Evolutionary conservation across 2,888 invertebrate genomes (phyloP).

Genomic region (Rhamnusium bicolor): DNA sequence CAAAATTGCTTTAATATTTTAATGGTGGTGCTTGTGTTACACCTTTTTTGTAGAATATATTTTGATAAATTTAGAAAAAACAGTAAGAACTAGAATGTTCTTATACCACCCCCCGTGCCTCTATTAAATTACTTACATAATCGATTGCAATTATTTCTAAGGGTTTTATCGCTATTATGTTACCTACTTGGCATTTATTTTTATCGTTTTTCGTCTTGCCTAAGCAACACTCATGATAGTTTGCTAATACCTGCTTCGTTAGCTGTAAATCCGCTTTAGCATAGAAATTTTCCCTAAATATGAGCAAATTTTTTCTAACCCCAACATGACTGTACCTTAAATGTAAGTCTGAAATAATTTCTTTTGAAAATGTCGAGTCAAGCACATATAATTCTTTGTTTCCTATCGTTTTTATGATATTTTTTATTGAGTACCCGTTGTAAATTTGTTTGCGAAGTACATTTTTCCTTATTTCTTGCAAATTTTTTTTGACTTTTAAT

Average conservation of each 20-base stretch:
- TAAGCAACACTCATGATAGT: conserved; percentile 1
- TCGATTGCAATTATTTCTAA: neutral
- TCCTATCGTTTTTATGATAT: conserved; percentile 10
- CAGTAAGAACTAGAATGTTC: conserved; percentile 28
- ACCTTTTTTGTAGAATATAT: conserved; percentile 21
- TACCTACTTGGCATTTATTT: neutral
- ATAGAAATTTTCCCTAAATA: conserved; percentile 33
- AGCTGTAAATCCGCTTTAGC: neutral
- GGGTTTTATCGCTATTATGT: neutral
- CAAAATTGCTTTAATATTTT: neutral
- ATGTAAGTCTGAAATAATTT: conserved; percentile 21
- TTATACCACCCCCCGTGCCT: too few relatives aligned
- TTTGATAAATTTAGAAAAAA: conserved; percentile 38
- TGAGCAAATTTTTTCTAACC: conserved; percentile 18
- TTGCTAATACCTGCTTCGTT: conserved; percentile 1
- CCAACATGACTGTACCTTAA: conserved; percentile 17
- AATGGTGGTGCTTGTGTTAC: conserved; percentile 20
- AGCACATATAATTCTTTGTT: conserved; percentile 22
- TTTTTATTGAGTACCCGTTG: neutral
- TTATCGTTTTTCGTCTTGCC: conserved; percentile 17
- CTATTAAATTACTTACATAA: neutral
- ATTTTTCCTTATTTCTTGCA: too few relatives aligned
- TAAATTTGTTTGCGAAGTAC: neutral
- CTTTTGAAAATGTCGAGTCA: neutral
- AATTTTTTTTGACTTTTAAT: conserved; percentile 16